Conservation (phyloP, 2,888 invertebrate genomes). For the Lamproptera curius region DNA sequence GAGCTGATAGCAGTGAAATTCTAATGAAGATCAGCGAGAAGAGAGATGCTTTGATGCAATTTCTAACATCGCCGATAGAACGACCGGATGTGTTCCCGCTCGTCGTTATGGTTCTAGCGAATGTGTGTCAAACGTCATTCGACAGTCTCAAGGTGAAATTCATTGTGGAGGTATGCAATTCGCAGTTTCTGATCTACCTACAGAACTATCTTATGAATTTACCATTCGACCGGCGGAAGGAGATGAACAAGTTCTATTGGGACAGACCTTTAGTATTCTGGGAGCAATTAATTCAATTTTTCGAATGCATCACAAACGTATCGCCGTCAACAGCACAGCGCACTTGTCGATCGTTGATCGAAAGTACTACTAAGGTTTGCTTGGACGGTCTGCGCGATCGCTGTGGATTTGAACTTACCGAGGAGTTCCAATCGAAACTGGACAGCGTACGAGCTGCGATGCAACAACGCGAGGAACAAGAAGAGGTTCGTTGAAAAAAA, state of each 20-base stretch:
- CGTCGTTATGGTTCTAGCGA: constrained; percentile 54
- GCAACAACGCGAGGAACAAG: constrained; percentile 33
- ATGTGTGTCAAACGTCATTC: constrained; percentile 51
- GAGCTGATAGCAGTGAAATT: constrained; percentile 46
- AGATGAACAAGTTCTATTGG: constrained; percentile 49
- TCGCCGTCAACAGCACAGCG: constrained; percentile 50
- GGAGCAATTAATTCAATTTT: constrained; percentile 49
- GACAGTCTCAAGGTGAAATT: constrained; percentile 48
- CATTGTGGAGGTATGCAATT: constrained; percentile 51
- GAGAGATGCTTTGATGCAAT: constrained; percentile 44
- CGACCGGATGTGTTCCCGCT: constrained; percentile 51
- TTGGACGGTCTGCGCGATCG: constrained; percentile 42
- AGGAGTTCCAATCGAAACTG: constrained; percentile 36
- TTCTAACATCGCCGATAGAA: constrained; percentile 43
- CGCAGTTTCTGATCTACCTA: constrained; percentile 45
- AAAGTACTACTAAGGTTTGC: constrained; percentile 42
- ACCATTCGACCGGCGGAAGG: constrained; percentile 37
- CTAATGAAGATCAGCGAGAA: constrained; percentile 46
- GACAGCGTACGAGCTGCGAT: constrained; percentile 39
- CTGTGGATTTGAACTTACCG: constrained; percentile 41
- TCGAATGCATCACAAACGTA: constrained; percentile 50
- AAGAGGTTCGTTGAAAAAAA: constrained; percentile 34
- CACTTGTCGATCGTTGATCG: constrained; percentile 52
- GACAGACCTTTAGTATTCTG: constrained; percentile 51
- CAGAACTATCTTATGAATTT: constrained; percentile 52